Base-by-base conservation (phyloP, 2,888 invertebrate genomes). In the Diaperis boleti region DNA sequence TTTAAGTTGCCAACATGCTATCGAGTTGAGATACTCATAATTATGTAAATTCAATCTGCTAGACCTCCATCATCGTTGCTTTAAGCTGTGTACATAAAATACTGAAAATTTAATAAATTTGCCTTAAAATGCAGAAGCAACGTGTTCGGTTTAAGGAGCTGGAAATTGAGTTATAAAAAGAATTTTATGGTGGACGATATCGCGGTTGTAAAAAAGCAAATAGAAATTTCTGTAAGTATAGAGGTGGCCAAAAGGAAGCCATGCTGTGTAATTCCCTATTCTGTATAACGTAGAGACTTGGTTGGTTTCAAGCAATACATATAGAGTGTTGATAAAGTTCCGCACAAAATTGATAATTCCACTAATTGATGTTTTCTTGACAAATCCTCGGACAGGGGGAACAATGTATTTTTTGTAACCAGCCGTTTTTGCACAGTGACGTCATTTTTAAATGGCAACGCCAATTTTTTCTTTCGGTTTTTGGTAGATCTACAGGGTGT, bases 11-110 rank as follows among this genome's bases (percentile, higher is more conserved):
- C 7, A 17, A 44, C 11, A 11, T 22, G 13, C 22, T 10, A 45
- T 13, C n/a, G 11, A 47, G 47, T 31, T 3, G 18, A 35, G 20
- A 17, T 50, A 35, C 17, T 14, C 15, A 17, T 49, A 15, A 50
- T 50, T 50, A 50, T 55, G 41, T 42, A 42, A 55, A 55, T 54
- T 55, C 15, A 14, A 55, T 55, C 41, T 55, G 3, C 14, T 55
- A 29, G 29, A 54, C 7, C 17, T 26, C 15, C 54, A 54, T 37
- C 20, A 22, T 15, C n/a, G 29, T 54, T 8, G 26, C 54, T 39
- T 14, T 11, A 29, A 20, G 42, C 42, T 55, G 42, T 55, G 41
- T 29, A 41, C 42, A 20, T 35, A 37, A 22, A 52, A 13, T 39
- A 13, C 31, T 29, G 29, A 39, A 52, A 37, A 37, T 37, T 52